Evolutionary conservation across 2,113 vertebrate genomes (phyloP).

Genomic region (Ancistrus triradiatus): DNA sequence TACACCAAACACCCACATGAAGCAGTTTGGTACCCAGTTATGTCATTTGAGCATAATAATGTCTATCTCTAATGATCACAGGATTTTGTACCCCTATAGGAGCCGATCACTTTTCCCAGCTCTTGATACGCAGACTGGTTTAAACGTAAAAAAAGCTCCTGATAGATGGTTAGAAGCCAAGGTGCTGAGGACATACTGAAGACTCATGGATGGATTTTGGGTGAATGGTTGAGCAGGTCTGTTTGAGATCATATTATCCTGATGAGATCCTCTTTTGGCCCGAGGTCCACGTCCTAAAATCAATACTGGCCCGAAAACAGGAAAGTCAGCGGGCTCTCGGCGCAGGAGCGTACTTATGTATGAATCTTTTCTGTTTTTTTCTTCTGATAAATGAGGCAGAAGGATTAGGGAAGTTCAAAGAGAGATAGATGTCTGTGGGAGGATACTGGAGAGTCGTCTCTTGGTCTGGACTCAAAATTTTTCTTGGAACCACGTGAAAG

Average conservation of each 20-base stretch:
- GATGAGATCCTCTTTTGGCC: conserved; percentile 43
- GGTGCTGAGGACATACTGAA: conserved; percentile 14
- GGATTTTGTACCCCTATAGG: no score
- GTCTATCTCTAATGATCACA: no score
- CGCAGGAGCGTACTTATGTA: neutral
- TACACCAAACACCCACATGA: no score
- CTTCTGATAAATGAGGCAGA: neutral
- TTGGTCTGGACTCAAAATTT: conserved; percentile 8
- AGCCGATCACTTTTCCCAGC: no score
- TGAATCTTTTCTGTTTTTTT: no score
- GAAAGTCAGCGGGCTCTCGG: conserved; percentile 12
- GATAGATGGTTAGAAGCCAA: conserved; percentile 20
- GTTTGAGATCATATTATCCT: conserved; percentile 36
- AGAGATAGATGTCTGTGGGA: neutral
- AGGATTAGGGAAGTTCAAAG: neutral
- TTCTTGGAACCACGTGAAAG: conserved; percentile 3
- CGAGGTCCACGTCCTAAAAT: conserved; percentile 52
- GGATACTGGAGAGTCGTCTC: neutral
- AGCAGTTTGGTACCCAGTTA: no score
- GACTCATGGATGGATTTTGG: conserved; percentile 36
- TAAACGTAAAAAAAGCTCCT: no score
- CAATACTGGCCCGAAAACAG: conserved; percentile 21
- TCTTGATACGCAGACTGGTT: no score
- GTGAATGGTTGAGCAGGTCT: conserved; percentile 41
- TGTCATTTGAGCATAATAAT: no score